Evolutionary conservation across 2,113 vertebrate species (phyloP).

Genomic region (Mustela nigripes): DNA sequence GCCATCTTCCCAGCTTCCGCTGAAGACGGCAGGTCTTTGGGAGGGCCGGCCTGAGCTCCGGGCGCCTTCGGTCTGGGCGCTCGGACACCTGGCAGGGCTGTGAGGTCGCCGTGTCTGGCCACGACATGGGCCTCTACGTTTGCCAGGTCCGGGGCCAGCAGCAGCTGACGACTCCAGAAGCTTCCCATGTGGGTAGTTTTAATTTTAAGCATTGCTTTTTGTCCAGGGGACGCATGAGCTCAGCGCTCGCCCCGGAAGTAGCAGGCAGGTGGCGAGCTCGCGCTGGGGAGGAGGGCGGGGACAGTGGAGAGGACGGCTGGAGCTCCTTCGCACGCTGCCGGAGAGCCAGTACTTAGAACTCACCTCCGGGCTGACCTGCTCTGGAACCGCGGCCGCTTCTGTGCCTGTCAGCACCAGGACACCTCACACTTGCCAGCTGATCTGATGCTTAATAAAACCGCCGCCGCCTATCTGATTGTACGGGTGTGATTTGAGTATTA

Average conservation of each 20-base stretch:
- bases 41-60: not conserved
- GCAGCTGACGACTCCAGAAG: not conserved
- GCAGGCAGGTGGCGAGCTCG: not conserved
- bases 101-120: not conserved
- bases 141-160: not conserved
- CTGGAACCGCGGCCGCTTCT: not conserved
- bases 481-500: constrained; percentile 66
- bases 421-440: not conserved
- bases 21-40: not conserved
- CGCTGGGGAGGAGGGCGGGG: not conserved
- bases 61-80: not conserved
- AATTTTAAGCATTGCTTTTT: not conserved
- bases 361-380: not conserved
- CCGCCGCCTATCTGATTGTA: constrained; percentile 32
- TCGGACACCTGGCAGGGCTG: not conserved
- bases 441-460: not conserved
- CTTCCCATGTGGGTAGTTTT: not conserved
- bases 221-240: constrained; percentile 6
- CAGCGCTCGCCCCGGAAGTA: not conserved
- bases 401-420: fast-evolving
- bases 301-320: not conserved
- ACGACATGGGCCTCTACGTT: not conserved
- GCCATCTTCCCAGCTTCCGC: not conserved
- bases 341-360: not conserved
- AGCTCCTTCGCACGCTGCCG: not conserved